phyloP scores from a whole-genome alignment of 2,113 vertebrate species.

The Todiramphus chloris region DNA sequence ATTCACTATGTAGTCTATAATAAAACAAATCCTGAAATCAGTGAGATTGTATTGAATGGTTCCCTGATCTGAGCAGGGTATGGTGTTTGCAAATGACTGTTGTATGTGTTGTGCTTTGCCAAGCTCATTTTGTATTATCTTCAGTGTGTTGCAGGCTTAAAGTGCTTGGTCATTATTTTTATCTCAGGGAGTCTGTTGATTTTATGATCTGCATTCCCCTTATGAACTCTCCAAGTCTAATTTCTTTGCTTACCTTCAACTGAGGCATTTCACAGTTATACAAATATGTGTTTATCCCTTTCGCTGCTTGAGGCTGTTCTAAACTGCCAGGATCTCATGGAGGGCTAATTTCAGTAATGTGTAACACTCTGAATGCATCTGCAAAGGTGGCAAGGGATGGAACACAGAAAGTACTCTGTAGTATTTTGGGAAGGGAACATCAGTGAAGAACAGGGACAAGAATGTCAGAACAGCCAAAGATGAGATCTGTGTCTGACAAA shows the following conservation, averaged over 20 bases:
- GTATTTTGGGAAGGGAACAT: neutral
- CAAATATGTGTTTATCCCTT: constrained; percentile 62
- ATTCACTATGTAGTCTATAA: neutral
- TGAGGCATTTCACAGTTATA: constrained; percentile 50
- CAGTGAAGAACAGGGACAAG: neutral
- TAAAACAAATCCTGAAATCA: constrained; percentile 5
- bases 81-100: constrained; percentile 15
- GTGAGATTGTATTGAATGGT: neutral
- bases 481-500: neutral
- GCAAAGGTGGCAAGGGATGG: constrained; percentile 5
- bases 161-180: constrained; percentile 46
- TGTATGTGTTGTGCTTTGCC: constrained; percentile 5
- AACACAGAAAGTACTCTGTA: neutral
- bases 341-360: constrained; percentile 56
- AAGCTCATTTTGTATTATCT: constrained; percentile 32
- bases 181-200: constrained; percentile 48
- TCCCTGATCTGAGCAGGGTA: neutral
- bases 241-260: constrained; percentile 66
- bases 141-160: neutral
- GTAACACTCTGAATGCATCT: constrained; percentile 16
- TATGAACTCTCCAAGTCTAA: constrained; percentile 48
- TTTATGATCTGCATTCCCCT: constrained; percentile 38
- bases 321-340: constrained; percentile 50
- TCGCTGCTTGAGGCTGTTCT: constrained; percentile 59
- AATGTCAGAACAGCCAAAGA: neutral